These are phyloP conservation scores for Avahi laniger DNA, from an alignment of 2,797 vertebrate genomes.

Conservation along the genomic window DNA sequence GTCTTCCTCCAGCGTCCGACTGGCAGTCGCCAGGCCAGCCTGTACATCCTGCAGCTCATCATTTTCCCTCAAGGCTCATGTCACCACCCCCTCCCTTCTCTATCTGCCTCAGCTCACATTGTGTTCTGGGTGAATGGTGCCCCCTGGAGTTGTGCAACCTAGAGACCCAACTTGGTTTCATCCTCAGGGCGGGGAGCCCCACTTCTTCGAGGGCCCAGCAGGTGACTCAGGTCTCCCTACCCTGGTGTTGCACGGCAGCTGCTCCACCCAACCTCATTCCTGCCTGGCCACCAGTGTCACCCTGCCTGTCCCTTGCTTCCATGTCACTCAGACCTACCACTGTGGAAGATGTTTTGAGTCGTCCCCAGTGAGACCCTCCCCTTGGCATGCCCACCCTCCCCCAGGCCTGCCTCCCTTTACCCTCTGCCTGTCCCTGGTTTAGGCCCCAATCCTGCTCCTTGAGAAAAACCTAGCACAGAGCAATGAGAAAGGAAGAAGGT, in stretches of 20 bases:
- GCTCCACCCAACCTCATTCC: conserved; percentile 71
- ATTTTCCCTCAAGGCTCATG: not conserved
- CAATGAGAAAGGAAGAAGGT: not conserved
- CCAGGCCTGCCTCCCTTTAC: not conserved
- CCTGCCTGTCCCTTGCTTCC: not conserved
- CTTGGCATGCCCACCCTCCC: not conserved
- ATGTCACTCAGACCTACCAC: not conserved
- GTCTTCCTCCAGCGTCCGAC: not conserved
- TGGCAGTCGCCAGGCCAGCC: not conserved
- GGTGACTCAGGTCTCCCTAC: conserved; percentile 70
- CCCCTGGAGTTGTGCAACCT: not conserved
- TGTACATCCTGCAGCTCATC: not conserved
- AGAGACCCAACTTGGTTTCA: not conserved
- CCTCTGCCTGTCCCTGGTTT: not conserved
- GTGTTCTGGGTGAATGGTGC: not conserved
- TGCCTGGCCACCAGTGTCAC: conserved; percentile 27
- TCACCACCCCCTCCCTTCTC: not conserved
- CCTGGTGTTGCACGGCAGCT: conserved; percentile 42
- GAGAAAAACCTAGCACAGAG: not conserved
- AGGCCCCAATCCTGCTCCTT: not conserved
- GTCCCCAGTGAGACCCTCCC: not conserved
- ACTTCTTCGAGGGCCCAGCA: conserved; percentile 18
- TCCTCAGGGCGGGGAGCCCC: conserved; percentile 31
- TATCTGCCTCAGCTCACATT: not conserved
- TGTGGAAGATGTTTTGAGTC: not conserved